A percentile compares a stretch with the other conserved stretches of the same genome.
These are phyloP conservation scores for Salticus scenicus DNA, from an alignment of 2,888 invertebrate species.

Conservation along the genomic window DNA sequence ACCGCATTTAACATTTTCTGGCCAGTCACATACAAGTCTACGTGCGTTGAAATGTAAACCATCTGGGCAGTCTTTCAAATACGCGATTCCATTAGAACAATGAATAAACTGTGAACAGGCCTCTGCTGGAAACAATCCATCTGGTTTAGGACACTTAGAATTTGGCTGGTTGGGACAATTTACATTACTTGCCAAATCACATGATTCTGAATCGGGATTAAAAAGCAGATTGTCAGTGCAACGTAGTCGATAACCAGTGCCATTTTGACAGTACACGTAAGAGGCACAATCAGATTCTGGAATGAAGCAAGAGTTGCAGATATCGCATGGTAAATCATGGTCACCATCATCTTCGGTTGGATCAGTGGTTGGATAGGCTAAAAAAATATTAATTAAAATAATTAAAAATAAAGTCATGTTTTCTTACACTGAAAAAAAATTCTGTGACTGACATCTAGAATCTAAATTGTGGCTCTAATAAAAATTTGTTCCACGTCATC, in stretches of 20 bases:
- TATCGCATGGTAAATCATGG: background rate
- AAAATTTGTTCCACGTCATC: too few relatives aligned
- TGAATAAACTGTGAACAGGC: slow-evolving; percentile 59
- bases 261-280: background rate
- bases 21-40: slow-evolving; percentile 69
- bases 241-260: background rate
- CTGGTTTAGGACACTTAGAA: slow-evolving; percentile 7
- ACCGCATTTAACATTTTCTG: slow-evolving; percentile 61
- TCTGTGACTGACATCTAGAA: too few relatives aligned
- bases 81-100: slow-evolving; percentile 56
- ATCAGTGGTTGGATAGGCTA: background rate
- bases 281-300: slow-evolving; percentile 17
- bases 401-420: too few relatives aligned
- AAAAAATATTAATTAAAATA: too few relatives aligned
- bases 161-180: background rate
- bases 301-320: slow-evolving; percentile 12
- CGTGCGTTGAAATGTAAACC: slow-evolving; percentile 58
- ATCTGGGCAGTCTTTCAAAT: slow-evolving; percentile 55
- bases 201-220: slow-evolving; percentile 28
- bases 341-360: background rate
- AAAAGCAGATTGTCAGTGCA: slow-evolving; percentile 34
- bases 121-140: slow-evolving; percentile 59
- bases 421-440: too few relatives aligned
- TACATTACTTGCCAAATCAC: slow-evolving; percentile 30
- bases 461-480: too few relatives aligned